phyloP scores from a whole-genome alignment of 2,888 invertebrate genomes.

The Rugalucina vietnamica region DNA sequence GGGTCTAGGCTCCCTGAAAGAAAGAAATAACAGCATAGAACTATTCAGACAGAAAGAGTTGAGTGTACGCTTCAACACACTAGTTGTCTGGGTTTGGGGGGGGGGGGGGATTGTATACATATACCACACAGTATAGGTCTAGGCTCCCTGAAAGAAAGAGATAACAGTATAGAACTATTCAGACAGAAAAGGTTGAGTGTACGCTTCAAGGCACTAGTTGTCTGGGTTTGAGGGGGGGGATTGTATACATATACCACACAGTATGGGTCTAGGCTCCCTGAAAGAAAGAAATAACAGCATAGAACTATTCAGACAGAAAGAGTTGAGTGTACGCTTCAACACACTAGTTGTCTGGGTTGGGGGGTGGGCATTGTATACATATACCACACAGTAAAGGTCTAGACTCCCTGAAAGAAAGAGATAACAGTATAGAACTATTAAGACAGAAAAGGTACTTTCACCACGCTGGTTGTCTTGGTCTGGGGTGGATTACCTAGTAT shows the following conservation, averaged over 20 bases:
- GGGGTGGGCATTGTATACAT: conserved; percentile 98
- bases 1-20: conserved; percentile 87
- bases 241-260: conserved; percentile 98
- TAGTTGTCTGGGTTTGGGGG: conserved; percentile 96
- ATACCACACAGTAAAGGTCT: conserved; percentile 96
- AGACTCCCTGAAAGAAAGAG: conserved; percentile 77
- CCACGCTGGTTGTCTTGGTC: too few relatives aligned
- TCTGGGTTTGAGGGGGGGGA: conserved; percentile 96
- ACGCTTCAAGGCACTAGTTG: conserved; percentile 93
- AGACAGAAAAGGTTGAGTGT: too few relatives aligned
- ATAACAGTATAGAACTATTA: too few relatives aligned
- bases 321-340: conserved; percentile 90
- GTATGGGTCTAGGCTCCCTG: too few relatives aligned
- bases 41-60: too few relatives aligned
- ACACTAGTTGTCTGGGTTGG: conserved; percentile 96
- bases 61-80: conserved; percentile 92
- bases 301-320: conserved; percentile 98
- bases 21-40: neutral
- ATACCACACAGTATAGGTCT: conserved; percentile 96
- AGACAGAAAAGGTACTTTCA: too few relatives aligned
- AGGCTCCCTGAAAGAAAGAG: conserved; percentile 77
- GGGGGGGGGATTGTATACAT: conserved; percentile 99
- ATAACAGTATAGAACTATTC: neutral
- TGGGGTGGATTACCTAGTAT: too few relatives aligned
- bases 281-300: too few relatives aligned